Evolutionary conservation across 2,113 vertebrate genomes (phyloP), one percentile per base, ranked within the genome.

Genomic region (Syrrhaptes paradoxus): DNA sequence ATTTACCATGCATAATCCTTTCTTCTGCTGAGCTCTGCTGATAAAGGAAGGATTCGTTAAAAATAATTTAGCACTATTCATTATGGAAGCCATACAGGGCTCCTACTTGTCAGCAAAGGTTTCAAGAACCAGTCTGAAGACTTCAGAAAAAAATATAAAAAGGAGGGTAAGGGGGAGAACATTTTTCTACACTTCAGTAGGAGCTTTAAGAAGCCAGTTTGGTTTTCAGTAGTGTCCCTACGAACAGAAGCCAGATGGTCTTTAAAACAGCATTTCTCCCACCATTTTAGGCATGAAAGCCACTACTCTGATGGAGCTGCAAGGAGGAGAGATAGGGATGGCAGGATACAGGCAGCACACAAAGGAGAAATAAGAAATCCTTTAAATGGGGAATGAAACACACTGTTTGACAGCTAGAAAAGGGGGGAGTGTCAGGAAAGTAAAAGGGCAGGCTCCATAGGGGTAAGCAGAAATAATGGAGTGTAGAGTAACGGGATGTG

Each of bases 1-100:
- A 97, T 93, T 96, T 78, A 92, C 78, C 12, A 2, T 87, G 77
- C 73, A 95, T 94, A 83, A 90, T 93, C 63, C 75, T 95, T 89
- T 83, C 52, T 90, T 89, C 34, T 87, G 80, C 95, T 95, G 92
- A 97, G 61, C 85, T 81, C 71, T 96, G 66, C 89, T 96, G 96
- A 97, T 96, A 97, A 97, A 97, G 74, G 22, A 86, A 93, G 41
- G 32, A 90, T 97, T 96, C 3, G 32, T 96, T 96, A 95, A 97
- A 95, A 97, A 92, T 90, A 95, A 95, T 94, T 95, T 97, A 89
- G 71, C 12, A 2, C 72, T 62, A 61, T 80, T 97, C 36, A 75
- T 89, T 91, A 96, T 46, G 51, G 84, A 94, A 96, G 21, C 26
- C 87, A 90, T 80, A 66, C 61, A 82, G 61, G 58, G 43, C 75